Evolutionary conservation across 2,888 invertebrate species (phyloP).

Genomic region (Adineta ricciae): DNA sequence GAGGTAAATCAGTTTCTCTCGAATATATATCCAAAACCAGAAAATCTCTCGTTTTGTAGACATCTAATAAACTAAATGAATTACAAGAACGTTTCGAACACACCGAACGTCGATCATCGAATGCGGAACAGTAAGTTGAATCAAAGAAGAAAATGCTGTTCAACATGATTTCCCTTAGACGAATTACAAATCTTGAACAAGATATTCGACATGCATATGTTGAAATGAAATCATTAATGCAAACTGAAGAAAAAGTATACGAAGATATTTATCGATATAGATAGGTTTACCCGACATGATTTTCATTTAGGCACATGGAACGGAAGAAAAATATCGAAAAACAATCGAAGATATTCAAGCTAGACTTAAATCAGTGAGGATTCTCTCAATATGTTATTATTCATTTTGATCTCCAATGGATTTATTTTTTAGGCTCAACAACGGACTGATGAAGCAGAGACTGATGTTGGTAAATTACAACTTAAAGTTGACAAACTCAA

Average conservation of each 20-base stretch:
- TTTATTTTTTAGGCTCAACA: not conserved
- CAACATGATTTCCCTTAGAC: not conserved
- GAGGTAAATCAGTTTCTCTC: not conserved
- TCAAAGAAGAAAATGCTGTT: not conserved
- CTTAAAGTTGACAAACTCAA: not conserved
- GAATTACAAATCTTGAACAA: not conserved
- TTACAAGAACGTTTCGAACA: not conserved
- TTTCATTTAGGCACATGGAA: not conserved
- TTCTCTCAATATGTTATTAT: too few species aligned
- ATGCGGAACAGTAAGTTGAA: not conserved
- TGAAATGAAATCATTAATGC: slow-evolving; percentile 8
- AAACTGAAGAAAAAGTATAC: not conserved
- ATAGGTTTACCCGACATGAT: too few species aligned
- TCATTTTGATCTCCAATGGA: too few species aligned
- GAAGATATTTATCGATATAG: not conserved
- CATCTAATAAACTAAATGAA: not conserved
- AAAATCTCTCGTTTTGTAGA: not conserved
- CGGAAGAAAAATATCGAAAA: not conserved
- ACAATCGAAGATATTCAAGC: not conserved
- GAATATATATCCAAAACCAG: not conserved
- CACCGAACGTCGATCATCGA: not conserved
- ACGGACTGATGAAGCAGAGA: not conserved
- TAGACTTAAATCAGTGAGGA: not conserved
- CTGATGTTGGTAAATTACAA: slow-evolving; percentile 17
- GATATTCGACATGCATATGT: slow-evolving; percentile 1